phyloP scores from a whole-genome alignment of 2,888 invertebrate genomes.

The Ormyrus nitidulus region DNA sequence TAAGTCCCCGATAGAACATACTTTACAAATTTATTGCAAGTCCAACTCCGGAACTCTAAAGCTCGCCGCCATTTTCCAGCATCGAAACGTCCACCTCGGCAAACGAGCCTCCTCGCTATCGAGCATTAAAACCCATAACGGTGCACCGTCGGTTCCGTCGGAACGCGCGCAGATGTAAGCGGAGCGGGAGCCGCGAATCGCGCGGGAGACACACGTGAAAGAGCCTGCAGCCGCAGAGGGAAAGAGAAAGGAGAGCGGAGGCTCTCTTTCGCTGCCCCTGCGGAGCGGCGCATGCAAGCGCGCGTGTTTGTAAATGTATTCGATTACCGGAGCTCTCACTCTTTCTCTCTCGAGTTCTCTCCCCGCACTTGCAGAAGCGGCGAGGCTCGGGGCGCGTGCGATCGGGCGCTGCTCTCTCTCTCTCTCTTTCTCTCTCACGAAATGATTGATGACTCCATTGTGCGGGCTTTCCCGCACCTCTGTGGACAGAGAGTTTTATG shows the following conservation, averaged over 20 bases:
- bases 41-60: no score
- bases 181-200: neutral
- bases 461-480: conserved; percentile 64
- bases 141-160: no score
- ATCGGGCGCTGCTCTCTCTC: conserved; percentile 65
- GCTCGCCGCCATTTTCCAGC: no score
- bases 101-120: no score
- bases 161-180: neutral
- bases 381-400: conserved; percentile 58
- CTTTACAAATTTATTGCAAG: no score
- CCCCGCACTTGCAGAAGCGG: conserved; percentile 26
- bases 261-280: neutral
- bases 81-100: no score
- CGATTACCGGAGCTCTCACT: conserved; percentile 63
- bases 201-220: neutral
- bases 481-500: no score
- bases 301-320: conserved; percentile 68
- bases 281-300: conserved; percentile 20
- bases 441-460: conserved; percentile 76
- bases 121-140: no score
- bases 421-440: conserved; percentile 64
- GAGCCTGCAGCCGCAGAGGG: neutral
- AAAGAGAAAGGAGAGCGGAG: conserved; percentile 5
- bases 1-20: no score
- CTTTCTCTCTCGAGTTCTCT: conserved; percentile 26